These are phyloP conservation scores for Oreochromis tanganicae DNA, from an alignment of 2,113 vertebrate genomes.

Conservation along the genomic window DNA sequence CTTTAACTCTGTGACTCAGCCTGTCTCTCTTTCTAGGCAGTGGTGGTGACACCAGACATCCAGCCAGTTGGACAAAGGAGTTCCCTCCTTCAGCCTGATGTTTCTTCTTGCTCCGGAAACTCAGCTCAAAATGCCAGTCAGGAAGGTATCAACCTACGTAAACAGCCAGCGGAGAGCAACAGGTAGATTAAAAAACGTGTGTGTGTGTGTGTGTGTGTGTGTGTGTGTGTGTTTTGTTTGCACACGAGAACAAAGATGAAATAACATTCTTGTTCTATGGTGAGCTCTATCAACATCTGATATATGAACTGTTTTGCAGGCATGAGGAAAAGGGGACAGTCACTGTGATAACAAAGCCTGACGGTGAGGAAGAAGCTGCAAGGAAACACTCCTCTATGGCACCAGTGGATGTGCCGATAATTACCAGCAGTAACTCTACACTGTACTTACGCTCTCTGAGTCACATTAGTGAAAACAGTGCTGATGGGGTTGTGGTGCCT, in stretches of 20 bases:
- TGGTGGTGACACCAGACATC: slow-evolving; percentile 59
- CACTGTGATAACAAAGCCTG: not conserved
- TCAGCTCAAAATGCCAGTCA: not conserved
- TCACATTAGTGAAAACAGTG: slow-evolving; percentile 90
- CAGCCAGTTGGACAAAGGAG: slow-evolving; percentile 61
- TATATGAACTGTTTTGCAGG: slow-evolving; percentile 13
- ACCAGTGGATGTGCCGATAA: slow-evolving; percentile 12
- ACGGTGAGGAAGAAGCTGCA: not conserved
- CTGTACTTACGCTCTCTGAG: slow-evolving; percentile 86
- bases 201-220: too few relatives aligned
- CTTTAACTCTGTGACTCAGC: not conserved
- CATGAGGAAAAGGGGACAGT: not conserved
- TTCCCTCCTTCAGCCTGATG: slow-evolving; percentile 70
- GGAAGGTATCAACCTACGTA: not conserved
- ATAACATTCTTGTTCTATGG: not conserved
- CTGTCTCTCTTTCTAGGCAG: not conserved
- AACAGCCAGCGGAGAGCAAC: not conserved
- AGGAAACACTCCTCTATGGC: slow-evolving; percentile 3
- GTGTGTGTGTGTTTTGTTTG: not conserved
- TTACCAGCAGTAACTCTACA: slow-evolving; percentile 66
- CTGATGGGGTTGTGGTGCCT: slow-evolving; percentile 66
- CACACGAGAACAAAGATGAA: not conserved
- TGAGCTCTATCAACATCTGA: not conserved
- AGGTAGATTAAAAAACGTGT: slow-evolving; percentile 3
- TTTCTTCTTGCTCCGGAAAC: slow-evolving; percentile 79